Evolutionary conservation across 2,113 vertebrate species (phyloP).

Genomic region (Oncorhynchus tshawytscha): DNA sequence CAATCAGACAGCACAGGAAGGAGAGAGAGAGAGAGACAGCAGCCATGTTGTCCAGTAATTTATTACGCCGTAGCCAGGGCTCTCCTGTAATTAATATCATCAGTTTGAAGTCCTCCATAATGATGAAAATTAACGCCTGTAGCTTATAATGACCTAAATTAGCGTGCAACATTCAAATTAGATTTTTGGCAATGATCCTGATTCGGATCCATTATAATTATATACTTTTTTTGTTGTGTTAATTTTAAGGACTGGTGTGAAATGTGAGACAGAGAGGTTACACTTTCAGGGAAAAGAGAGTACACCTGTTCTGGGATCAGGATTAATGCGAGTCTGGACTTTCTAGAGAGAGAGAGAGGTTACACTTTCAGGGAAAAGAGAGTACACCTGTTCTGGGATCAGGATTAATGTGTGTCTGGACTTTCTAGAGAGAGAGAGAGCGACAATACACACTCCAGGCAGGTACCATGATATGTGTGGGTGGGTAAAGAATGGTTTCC

Average conservation of each 20-base stretch:
- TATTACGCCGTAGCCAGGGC: conserved; percentile 54
- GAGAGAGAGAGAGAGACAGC: conserved; percentile 9
- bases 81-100: conserved; percentile 69
- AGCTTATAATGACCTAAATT: conserved; percentile 62
- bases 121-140: conserved; percentile 49
- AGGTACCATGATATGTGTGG: neutral
- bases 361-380: conserved; percentile 13
- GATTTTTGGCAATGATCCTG: conserved; percentile 56
- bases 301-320: neutral
- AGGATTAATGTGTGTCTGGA: conserved; percentile 22
- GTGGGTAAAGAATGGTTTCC: neutral
- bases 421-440: neutral
- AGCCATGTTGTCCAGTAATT: conserved; percentile 62
- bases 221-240: conserved; percentile 50
- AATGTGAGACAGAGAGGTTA: conserved; percentile 40
- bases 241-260: conserved; percentile 44
- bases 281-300: conserved; percentile 7
- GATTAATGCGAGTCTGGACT: conserved; percentile 21
- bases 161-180: conserved; percentile 61
- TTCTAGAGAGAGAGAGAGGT: conserved; percentile 6
- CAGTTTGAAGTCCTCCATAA: conserved; percentile 55
- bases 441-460: neutral
- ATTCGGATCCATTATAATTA: conserved; percentile 61
- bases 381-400: neutral
- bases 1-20: conserved; percentile 40